These are phyloP conservation scores for Trichechus manatus DNA, from an alignment of 2,113 vertebrate genomes.

Conservation along the genomic window DNA sequence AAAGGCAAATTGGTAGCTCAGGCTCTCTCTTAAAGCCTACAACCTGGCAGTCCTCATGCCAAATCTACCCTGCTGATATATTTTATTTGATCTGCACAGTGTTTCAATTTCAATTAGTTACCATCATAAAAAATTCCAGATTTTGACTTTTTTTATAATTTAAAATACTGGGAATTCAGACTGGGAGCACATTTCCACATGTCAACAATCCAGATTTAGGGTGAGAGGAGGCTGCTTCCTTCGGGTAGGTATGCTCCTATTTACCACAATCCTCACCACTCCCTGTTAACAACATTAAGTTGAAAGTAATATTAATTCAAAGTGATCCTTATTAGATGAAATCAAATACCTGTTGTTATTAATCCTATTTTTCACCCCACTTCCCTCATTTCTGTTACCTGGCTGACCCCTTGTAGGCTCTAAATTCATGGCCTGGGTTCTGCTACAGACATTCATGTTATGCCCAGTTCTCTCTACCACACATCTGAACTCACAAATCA, in stretches of 20 bases:
- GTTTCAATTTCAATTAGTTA: slow-evolving; percentile 14
- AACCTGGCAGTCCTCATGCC: not conserved
- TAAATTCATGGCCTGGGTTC: not conserved
- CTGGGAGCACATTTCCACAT: not conserved
- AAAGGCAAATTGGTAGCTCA: not conserved
- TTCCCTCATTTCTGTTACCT: not conserved
- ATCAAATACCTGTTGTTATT: not conserved
- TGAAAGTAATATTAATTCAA: not conserved
- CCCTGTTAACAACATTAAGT: not conserved
- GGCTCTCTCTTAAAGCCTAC: not conserved
- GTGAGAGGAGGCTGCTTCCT: not conserved
- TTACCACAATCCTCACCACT: not conserved
- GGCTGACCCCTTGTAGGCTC: not conserved
- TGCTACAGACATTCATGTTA: not conserved
- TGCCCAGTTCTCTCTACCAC: not conserved
- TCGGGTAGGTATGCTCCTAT: not conserved
- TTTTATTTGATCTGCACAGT: not conserved
- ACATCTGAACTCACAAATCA: not conserved
- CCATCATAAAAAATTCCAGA: not conserved
- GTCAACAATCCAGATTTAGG: not conserved
- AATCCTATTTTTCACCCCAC: not conserved
- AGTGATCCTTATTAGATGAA: not conserved
- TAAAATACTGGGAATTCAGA: not conserved
- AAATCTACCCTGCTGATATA: not conserved
- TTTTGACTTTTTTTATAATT: not conserved